These are phyloP conservation scores for Camponotus fellah DNA, from an alignment of 2,888 invertebrate species.

Conservation along the genomic window DNA sequence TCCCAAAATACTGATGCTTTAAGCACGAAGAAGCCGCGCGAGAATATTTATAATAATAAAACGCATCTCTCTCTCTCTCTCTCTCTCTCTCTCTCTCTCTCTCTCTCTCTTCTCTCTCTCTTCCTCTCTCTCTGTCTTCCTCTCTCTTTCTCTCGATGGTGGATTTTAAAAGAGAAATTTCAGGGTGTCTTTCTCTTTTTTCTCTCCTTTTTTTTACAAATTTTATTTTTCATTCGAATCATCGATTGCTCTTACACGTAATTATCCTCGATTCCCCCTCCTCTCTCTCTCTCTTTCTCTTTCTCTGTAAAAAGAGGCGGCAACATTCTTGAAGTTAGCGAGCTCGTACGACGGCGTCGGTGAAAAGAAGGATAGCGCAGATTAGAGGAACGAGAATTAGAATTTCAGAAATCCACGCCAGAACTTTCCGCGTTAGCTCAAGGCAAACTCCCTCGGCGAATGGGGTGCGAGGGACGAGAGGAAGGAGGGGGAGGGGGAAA, in stretches of 20 bases:
- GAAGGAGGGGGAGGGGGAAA: background rate
- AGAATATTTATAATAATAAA: background rate
- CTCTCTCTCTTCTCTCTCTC: background rate
- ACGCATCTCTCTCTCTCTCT: background rate
- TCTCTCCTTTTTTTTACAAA: background rate
- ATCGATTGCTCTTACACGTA: background rate
- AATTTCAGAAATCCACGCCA: constrained; percentile 76
- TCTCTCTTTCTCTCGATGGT: background rate
- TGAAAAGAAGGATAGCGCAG: constrained; percentile 55
- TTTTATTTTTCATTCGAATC: background rate
- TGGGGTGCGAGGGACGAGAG: constrained; percentile 19
- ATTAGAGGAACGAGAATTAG: constrained; percentile 74
- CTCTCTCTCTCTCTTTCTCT: background rate
- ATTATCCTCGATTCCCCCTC: background rate
- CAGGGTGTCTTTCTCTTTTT: background rate
- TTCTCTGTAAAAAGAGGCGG: background rate
- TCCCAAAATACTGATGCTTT: constrained; percentile 4
- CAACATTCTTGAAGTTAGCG: constrained; percentile 22
- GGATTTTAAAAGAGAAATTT: background rate
- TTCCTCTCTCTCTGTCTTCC: background rate
- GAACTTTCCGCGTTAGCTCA: constrained; percentile 74
- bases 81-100: background rate
- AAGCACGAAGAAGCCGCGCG: background rate
- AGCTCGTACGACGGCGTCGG: constrained; percentile 8
- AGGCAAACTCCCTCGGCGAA: constrained; percentile 64